A percentile compares a stretch with the other conserved stretches of the same genome.
phyloP scores from a whole-genome alignment of 92 coral and sea anemone species.

The Heteractis magnifica region DNA sequence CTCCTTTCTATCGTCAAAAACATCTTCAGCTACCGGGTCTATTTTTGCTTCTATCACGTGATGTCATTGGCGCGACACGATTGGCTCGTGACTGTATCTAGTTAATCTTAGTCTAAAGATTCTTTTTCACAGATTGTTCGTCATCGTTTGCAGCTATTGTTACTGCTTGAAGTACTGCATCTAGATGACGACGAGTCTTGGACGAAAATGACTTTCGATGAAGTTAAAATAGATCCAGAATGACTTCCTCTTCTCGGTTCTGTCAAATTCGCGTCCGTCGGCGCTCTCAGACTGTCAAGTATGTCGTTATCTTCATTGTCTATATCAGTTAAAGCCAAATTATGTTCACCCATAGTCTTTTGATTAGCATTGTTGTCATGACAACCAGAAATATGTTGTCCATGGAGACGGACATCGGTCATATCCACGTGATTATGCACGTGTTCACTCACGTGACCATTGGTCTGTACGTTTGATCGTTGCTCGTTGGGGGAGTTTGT shows the following conservation, averaged over 20 bases:
- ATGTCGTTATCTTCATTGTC: conserved; percentile 6
- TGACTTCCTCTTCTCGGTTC: conserved; percentile 8
- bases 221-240: conserved; percentile 27
- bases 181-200: conserved; percentile 14
- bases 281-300: not conserved
- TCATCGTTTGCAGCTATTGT: not conserved
- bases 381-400: not conserved
- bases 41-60: no score
- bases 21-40: no score
- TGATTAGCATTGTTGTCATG: not conserved
- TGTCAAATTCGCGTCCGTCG: not conserved
- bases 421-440: not conserved
- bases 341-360: not conserved
- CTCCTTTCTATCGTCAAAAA: no score
- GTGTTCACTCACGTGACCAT: not conserved
- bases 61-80: not conserved
- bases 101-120: no score
- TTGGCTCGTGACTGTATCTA: not conserved
- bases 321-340: conserved; percentile 7
- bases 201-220: conserved; percentile 29
- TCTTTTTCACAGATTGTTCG: not conserved
- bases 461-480: not conserved
- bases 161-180: conserved; percentile 24
- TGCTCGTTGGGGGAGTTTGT: not conserved
- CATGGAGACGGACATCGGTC: not conserved